Evolutionary conservation across 37 sponge, comb jelly and placozoan genomes (phyloP), one percentile per base, ranked within the genome.

Genomic region (Haliclona indistincta): DNA sequence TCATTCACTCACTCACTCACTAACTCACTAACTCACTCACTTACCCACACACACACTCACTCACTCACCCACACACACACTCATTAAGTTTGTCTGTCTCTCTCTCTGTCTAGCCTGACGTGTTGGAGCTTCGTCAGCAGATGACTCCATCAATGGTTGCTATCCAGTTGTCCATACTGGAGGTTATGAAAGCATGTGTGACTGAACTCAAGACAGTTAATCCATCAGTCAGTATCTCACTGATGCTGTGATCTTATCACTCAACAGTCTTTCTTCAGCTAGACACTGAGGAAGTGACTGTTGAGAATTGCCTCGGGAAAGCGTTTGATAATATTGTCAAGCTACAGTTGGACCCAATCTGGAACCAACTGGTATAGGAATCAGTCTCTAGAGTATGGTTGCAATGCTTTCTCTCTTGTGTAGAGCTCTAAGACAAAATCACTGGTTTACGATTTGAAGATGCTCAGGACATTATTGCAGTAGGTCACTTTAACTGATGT

Each of bases 311-410:
- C 45, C 52, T 96, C 70, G 67, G 78, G 37, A 86, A 85, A 49
- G 55, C 87, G 19, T 96, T 96, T 71, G 90, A 89, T 49, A 63
- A 72, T 23, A 54, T 82, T 53, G 64, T 96, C 61, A 82, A 77
- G 47, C 33, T 89, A 38, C 88, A 93, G 71, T 81, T 96, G 37
- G 97, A 96, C 64, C 90, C 94, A 17, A 65, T 96, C 37, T 96
- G 94, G 94, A 88, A 93, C 64, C 91, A 89, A 70, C 81, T 96
- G 74, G 94, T 93, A 54, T 17, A 56, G 49, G n/a, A n/a, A n/a
- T n/a, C n/a, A n/a, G n/a, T n/a, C n/a, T n/a, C n/a, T n/a, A n/a
- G n/a, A n/a, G n/a, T 23, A 30, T 15, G 10, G 10, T 69, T 41
- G 33, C 41, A 38, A 15, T 13, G 33, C n/a, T 63, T 26, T n/a